Evolutionary conservation across 1,140 invertebrate genomes (phyloP).

Genomic region (Saccostrea glomerata): DNA sequence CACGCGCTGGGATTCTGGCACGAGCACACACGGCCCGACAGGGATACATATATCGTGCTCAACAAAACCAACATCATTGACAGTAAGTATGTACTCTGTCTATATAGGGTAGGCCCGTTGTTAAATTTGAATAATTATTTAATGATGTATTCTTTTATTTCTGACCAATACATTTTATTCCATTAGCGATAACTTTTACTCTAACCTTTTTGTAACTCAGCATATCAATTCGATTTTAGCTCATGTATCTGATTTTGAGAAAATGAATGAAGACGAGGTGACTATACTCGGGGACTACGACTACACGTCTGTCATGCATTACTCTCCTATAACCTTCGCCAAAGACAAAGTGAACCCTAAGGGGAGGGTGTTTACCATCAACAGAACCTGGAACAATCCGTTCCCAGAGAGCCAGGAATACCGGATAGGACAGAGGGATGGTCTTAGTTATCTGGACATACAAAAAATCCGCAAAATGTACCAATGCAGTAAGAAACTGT

Average conservation of each 20-base stretch:
- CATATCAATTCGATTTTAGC: neutral
- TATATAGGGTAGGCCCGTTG: too few relatives aligned
- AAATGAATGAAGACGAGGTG: neutral
- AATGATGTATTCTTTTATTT: too few relatives aligned
- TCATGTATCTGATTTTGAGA: neutral
- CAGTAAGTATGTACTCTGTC: neutral
- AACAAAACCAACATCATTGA: conserved; percentile 64
- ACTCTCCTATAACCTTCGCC: conserved; percentile 15
- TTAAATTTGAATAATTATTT: too few relatives aligned
- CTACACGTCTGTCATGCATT: conserved; percentile 40
- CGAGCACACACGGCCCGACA: conserved; percentile 73
- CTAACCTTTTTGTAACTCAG: neutral
- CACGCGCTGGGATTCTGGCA: conserved; percentile 72
- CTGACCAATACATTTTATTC: too few relatives aligned
- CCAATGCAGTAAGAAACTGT: neutral
- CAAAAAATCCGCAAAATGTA: conserved; percentile 29
- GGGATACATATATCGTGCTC: conserved; percentile 69
- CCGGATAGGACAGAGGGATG: conserved; percentile 22
- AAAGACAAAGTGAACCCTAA: neutral
- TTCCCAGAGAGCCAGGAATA: neutral
- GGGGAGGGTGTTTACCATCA: neutral
- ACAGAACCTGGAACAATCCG: neutral
- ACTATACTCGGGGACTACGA: neutral
- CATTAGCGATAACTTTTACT: too few relatives aligned
- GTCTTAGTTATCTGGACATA: neutral